Conservation (phyloP, 2,888 invertebrate species). For the Mallateleia sp. region DNA sequence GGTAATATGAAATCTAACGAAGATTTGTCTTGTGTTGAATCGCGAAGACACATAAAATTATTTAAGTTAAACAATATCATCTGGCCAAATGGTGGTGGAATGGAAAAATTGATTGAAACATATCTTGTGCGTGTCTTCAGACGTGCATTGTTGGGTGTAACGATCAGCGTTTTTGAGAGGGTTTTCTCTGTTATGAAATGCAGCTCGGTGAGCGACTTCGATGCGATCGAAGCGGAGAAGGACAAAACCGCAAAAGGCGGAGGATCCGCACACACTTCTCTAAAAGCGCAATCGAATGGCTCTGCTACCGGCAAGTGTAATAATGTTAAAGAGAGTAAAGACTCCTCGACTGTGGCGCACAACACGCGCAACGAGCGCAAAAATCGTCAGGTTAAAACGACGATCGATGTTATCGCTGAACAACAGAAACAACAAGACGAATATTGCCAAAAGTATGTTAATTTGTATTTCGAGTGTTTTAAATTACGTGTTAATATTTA, state of each 20-base stretch:
- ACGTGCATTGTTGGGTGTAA: slow-evolving; percentile 47
- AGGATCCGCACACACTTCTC: slow-evolving; percentile 84
- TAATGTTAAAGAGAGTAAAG: slow-evolving; percentile 89
- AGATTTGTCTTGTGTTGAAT: slow-evolving; percentile 23
- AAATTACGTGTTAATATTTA: too few species aligned
- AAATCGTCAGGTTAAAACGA: slow-evolving; percentile 88
- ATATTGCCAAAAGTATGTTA: slow-evolving; percentile 89
- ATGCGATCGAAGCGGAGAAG: slow-evolving; percentile 90
- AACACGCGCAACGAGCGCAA: slow-evolving; percentile 89
- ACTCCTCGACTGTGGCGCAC: slow-evolving; percentile 85
- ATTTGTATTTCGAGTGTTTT: too few species aligned
- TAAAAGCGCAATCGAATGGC: slow-evolving; percentile 89
- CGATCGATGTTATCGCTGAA: slow-evolving; percentile 88
- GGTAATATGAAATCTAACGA: slow-evolving; percentile 30
- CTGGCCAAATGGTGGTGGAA: slow-evolving; percentile 26
- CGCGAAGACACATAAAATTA: neutral
- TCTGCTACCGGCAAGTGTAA: slow-evolving; percentile 88
- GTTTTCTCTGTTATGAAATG: slow-evolving; percentile 77
- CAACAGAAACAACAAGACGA: slow-evolving; percentile 90
- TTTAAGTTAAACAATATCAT: slow-evolving; percentile 32
- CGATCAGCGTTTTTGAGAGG: slow-evolving; percentile 60
- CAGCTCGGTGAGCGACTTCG: slow-evolving; percentile 90
- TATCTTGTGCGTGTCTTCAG: slow-evolving; percentile 55
- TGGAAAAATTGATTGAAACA: slow-evolving; percentile 58
- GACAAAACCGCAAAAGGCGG: slow-evolving; percentile 89